Evolutionary conservation across 2,888 invertebrate species (phyloP), one percentile per base, ranked within the genome.

Genomic region (Drosophila yooni): DNA sequence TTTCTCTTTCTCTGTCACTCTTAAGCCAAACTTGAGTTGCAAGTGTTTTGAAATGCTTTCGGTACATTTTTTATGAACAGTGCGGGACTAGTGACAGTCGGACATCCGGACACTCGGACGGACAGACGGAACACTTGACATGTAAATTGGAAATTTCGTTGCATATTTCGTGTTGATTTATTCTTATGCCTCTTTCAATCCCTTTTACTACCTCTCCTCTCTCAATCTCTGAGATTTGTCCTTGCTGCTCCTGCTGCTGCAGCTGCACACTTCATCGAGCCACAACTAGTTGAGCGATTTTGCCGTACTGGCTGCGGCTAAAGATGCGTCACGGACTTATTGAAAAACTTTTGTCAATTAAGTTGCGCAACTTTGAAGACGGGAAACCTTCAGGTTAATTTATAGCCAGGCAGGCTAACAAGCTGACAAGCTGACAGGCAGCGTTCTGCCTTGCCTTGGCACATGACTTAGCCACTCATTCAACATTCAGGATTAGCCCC

Each of bases 131-230:
- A 67, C 61, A 67, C 61, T 77, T 77, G 79, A 64, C 76, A 89
- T 84, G 89, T 79, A 89, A 84, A 89, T 89, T 88, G 89, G 21
- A 89, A 63, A 83, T 83, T 89, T 84, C 79, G 61, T 70, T 89
- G 88, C 89, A 85, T 84, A 89, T 85, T 82, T 87, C 82, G 67
- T 54, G 63, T 65, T 63, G 74, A 71, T 76, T 72, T 83, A 72
- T 81, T 74, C 75, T 58, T 61, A 38, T 51, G 31, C 15, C 18
- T 10, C 54, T 40, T 21, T 21, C 5, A 10, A 4, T 11, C 10
- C 3, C 13, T 13, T 57, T 13, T 0, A 1, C n/a, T 31, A 13
- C 7, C 15, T 40, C 33, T 33, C 33, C 51, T 36, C n/a, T n/a
- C 29, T 10, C 38, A n/a, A 40, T 63, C 53, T 67, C 64, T 38